Conservation (phyloP, 2,113 vertebrate species). For the Zonotrichia leucophrys region DNA sequence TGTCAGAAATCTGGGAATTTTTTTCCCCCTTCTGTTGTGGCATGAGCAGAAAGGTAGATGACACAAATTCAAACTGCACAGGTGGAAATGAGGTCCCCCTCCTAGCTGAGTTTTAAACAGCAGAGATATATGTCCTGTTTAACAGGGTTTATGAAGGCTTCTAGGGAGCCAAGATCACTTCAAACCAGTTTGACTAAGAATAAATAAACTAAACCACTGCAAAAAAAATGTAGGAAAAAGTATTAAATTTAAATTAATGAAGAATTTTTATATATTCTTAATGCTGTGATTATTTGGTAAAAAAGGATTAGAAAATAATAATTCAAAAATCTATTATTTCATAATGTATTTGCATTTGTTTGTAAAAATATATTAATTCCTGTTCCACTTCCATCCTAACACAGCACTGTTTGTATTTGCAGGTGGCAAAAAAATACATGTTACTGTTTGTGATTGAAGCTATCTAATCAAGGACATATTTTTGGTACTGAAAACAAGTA, state of each 20-base stretch:
- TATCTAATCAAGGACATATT: neutral
- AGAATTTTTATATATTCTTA: neutral
- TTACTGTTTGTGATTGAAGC: neutral
- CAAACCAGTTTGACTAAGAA: neutral
- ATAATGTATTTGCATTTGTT: neutral
- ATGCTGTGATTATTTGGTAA: neutral
- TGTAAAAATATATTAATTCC: neutral
- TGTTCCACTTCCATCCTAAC: neutral
- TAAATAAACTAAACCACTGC: neutral
- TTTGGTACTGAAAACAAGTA: neutral
- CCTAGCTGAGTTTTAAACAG: slow-evolving; percentile 23
- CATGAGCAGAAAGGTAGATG: neutral
- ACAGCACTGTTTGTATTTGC: neutral
- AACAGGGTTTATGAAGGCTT: slow-evolving; percentile 31
- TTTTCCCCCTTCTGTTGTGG: neutral
- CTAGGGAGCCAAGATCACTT: neutral
- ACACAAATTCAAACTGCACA: neutral
- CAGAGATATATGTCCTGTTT: neutral
- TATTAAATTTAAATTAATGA: neutral
- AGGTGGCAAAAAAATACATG: neutral
- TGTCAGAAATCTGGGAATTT: neutral
- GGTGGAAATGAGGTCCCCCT: neutral
- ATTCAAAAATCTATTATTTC: neutral
- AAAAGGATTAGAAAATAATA: neutral
- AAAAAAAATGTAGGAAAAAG: neutral